These are phyloP conservation scores for Octodonta nipae DNA, from an alignment of 2,888 invertebrate genomes.

Conservation along the genomic window DNA sequence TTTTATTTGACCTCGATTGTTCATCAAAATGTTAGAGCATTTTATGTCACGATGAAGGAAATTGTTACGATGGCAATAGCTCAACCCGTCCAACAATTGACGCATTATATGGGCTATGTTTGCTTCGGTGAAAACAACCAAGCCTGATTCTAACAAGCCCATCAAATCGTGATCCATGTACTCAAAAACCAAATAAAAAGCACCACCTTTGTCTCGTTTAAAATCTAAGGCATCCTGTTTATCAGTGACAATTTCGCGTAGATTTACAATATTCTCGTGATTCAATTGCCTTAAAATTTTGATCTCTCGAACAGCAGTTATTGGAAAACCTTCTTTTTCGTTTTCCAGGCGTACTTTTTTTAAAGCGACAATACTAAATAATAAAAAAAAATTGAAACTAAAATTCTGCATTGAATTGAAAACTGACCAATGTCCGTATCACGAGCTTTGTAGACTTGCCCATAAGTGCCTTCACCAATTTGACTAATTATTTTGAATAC, in stretches of 20 bases:
- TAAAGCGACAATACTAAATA: constrained; percentile 76
- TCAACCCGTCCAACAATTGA: constrained; percentile 87
- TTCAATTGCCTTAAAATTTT: constrained; percentile 93
- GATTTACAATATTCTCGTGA: constrained; percentile 93
- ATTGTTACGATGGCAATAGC: constrained; percentile 95
- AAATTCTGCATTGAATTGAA: too few relatives aligned
- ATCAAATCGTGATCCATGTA: constrained; percentile 99
- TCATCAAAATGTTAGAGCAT: constrained; percentile 97
- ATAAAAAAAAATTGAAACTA: too few relatives aligned
- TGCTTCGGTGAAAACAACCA: constrained; percentile 88
- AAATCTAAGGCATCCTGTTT: constrained; percentile 94
- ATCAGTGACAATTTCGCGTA: constrained; percentile 96
- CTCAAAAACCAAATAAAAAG: constrained; percentile 98
- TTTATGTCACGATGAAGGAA: constrained; percentile 99
- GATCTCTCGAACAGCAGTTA: constrained; percentile 92
- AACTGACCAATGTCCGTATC: constrained; percentile 65
- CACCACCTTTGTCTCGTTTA: constrained; percentile 83
- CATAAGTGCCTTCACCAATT: constrained; percentile 98
- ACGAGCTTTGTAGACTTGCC: constrained; percentile 91
- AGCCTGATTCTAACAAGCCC: constrained; percentile 92
- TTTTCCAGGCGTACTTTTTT: constrained; percentile 95
- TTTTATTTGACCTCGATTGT: constrained; percentile 98
- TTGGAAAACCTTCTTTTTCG: constrained; percentile 98
- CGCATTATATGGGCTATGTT: constrained; percentile 97
- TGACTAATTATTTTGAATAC: constrained; percentile 91